These are phyloP conservation scores for Herpailurus yagouaroundi DNA, from an alignment of 2,113 vertebrate genomes.

Conservation along the genomic window DNA sequence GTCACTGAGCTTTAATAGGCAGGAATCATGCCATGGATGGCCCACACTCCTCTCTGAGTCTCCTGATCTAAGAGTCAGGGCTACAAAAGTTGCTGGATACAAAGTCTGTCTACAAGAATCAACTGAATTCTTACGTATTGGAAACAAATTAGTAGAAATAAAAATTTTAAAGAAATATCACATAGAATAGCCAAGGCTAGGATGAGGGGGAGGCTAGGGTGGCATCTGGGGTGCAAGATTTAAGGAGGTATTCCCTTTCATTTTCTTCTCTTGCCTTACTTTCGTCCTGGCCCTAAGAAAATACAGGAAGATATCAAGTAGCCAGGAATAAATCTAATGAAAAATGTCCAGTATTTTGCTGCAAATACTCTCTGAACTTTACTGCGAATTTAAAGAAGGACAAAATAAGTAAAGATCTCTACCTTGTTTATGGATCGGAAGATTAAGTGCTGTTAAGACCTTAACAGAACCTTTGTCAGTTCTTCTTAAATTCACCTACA, in stretches of 20 bases:
- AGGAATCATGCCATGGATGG: not conserved
- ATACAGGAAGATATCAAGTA: not conserved
- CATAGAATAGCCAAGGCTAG: not conserved
- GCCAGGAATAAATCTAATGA: not conserved
- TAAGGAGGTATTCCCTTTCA: not conserved
- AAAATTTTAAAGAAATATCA: not conserved
- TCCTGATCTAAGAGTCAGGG: not conserved
- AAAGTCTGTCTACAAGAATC: not conserved
- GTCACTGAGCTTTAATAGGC: not conserved
- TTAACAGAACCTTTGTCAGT: not conserved
- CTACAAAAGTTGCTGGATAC: not conserved
- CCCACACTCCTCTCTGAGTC: not conserved
- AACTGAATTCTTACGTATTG: not conserved
- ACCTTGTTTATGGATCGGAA: not conserved
- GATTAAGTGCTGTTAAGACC: not conserved
- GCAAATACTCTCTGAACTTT: not conserved
- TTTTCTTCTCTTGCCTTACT: not conserved
- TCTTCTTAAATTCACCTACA: not conserved
- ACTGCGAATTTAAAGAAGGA: not conserved
- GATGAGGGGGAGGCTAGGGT: not conserved
- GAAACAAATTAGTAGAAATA: not conserved
- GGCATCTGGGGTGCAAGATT: not conserved
- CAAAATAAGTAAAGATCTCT: not conserved
- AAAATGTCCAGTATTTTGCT: not conserved
- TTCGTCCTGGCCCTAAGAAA: not conserved